phyloP scores from a whole-genome alignment of 1,140 invertebrate genomes.

The Acromyrmex charruanus region DNA sequence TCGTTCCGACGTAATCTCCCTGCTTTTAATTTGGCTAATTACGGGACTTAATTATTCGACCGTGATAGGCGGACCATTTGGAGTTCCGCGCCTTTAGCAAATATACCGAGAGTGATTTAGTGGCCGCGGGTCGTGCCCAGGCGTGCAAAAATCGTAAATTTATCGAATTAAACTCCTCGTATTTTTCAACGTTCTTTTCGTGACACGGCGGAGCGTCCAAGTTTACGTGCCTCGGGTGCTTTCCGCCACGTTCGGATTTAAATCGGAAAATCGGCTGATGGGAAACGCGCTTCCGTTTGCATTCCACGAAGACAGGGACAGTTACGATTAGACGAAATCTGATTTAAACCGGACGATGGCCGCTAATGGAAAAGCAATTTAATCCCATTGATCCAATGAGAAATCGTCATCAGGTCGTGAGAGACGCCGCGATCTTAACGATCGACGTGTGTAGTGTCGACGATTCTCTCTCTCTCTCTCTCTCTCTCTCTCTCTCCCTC shows the following conservation, averaged over 20 bases:
- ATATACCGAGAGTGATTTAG: slow-evolving; percentile 42
- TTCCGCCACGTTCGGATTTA: slow-evolving; percentile 38
- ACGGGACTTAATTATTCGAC: slow-evolving; percentile 59
- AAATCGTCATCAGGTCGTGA: slow-evolving; percentile 55
- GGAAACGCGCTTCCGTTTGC: not conserved
- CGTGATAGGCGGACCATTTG: slow-evolving; percentile 56
- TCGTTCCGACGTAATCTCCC: slow-evolving; percentile 49
- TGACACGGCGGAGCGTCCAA: not conserved
- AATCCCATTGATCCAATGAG: slow-evolving; percentile 73
- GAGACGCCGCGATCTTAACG: slow-evolving; percentile 32
- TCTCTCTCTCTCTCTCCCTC: no score
- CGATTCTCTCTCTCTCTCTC: no score
- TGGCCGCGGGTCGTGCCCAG: not conserved
- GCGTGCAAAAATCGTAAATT: slow-evolving; percentile 54
- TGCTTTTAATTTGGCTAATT: slow-evolving; percentile 61
- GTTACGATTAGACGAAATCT: slow-evolving; percentile 61
- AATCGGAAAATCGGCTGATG: slow-evolving; percentile 51
- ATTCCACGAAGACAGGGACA: slow-evolving; percentile 16
- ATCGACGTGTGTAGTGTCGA: slow-evolving; percentile 3
- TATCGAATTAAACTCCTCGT: slow-evolving; percentile 48
- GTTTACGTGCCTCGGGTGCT: slow-evolving; percentile 29
- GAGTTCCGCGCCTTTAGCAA: slow-evolving; percentile 42
- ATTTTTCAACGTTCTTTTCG: slow-evolving; percentile 22
- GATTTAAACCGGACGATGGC: slow-evolving; percentile 62
- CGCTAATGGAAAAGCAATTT: slow-evolving; percentile 78